Base-by-base conservation (phyloP, 2,888 invertebrate genomes). In the Eupithecia inturbata region DNA sequence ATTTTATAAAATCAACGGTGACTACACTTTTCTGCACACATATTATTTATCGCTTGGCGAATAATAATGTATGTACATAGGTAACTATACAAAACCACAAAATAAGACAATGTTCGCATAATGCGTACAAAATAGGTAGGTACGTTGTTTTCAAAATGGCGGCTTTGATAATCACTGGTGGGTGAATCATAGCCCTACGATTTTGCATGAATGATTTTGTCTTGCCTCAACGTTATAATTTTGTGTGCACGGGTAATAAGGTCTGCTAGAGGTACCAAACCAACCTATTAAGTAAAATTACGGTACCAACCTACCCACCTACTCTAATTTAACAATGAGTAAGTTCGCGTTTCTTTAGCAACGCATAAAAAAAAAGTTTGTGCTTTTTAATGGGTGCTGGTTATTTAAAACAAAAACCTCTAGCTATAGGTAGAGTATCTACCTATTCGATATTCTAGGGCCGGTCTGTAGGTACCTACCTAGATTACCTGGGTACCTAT, bases 21-120 rank as follows among this genome's bases (percentile, higher is more conserved):
- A 69, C 72, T 45, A 91, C 90, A 91, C 90, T 84, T 80, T 78
- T 81, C 72, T 72, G 77, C 73, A 77, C 72, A 68, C 28, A 76
- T 36, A 70, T 71, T 68, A 62, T 73, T 74, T 66, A 73, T 75
- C 80, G 77, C 74, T 64, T 62, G 70, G 70, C 76, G 67, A 76
- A 72, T 70, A 71, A 57, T 64, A n/a, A 68, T 72, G 71, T 70
- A 31, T 77, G 62, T 74, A 76, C 74, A 69, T 76, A 76, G 73
- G 76, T 76, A 76, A 73, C 67, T 76, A 76, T 76, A 71, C 72
- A 71, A 68, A 67, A 70, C 45, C 68, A 70, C 70, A 22, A 70
- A 70, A 68, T 67, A 66, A 53, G 36, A 41, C n/a, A 22, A 45
- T 63, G 31, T 53, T 68, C 57, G 19, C 31, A 26, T 33, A 57